phyloP scores from a whole-genome alignment of 1,140 invertebrate species.

The Neotoxoptera formosana region DNA sequence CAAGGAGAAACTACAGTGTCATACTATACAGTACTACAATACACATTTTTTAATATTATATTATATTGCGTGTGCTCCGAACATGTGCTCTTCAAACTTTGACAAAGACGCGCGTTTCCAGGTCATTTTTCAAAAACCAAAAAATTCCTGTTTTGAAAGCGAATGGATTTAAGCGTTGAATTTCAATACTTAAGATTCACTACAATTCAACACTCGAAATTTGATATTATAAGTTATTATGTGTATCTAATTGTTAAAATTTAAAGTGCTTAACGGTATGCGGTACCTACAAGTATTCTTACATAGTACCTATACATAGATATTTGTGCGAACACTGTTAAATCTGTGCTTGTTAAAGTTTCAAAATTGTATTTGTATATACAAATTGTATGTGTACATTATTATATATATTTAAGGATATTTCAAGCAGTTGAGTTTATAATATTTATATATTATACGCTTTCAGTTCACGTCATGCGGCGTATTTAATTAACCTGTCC shows the following conservation, averaged over 20 bases:
- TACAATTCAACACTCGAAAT: not conserved
- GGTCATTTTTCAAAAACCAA: not conserved
- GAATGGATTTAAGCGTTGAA: too few species aligned
- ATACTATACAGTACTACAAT: too few species aligned
- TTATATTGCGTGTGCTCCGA: not conserved
- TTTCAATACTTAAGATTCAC: too few species aligned
- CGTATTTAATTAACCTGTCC: conserved; percentile 42
- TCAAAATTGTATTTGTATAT: not conserved
- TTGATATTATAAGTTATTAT: not conserved
- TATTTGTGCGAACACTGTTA: not conserved
- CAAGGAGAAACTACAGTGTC: not conserved
- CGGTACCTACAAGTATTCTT: not conserved
- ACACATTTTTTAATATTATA: too few species aligned
- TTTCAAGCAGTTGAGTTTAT: not conserved
- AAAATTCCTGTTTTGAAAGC: not conserved
- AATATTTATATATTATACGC: not conserved
- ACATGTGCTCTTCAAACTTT: not conserved
- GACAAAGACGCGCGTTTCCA: not conserved
- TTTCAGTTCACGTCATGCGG: not conserved
- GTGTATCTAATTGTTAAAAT: not conserved
- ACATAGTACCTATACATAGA: not conserved
- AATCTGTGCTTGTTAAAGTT: too few species aligned
- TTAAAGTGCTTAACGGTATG: not conserved
- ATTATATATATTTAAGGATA: not conserved
- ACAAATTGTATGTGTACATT: not conserved